phyloP scores from a whole-genome alignment of 92 coral and sea anemone species.

The Micromussa lordhowensis region DNA sequence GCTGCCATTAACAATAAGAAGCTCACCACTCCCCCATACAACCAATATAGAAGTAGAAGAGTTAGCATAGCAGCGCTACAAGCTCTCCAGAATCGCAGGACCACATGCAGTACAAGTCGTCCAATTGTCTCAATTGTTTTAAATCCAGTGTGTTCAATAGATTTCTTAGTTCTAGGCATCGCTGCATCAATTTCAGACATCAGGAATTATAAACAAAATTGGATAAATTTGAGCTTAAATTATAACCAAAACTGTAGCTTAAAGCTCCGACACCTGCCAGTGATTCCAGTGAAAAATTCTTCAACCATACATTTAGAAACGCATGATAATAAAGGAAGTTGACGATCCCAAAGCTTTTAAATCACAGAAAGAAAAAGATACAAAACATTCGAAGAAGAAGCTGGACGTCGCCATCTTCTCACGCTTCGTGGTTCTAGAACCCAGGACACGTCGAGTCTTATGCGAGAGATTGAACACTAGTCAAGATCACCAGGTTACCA shows the following conservation, averaged over 20 bases:
- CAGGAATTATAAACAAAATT: conserved; percentile 14
- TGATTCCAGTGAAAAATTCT: neutral
- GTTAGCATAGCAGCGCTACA: conserved; percentile 97
- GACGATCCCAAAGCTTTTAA: neutral
- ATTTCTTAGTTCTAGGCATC: conserved; percentile 77
- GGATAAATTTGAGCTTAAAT: neutral
- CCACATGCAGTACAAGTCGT: conserved; percentile 78
- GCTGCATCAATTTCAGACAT: conserved; percentile 64
- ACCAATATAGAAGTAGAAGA: conserved; percentile 88
- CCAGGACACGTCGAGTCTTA: neutral
- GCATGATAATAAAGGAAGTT: neutral
- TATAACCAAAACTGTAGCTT: too few relatives aligned
- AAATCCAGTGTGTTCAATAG: conserved; percentile 87
- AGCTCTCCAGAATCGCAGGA: conserved; percentile 91
- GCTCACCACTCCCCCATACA: conserved; percentile 95
- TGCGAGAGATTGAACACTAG: conserved; percentile 30
- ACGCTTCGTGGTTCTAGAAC: neutral
- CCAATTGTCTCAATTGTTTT: conserved; percentile 93
- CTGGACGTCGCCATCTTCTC: conserved; percentile 29
- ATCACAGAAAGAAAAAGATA: neutral
- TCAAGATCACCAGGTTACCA: conserved; percentile 54
- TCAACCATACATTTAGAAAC: neutral
- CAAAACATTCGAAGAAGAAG: neutral
- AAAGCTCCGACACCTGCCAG: neutral
- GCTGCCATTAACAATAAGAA: conserved; percentile 94